Evolutionary conservation across 2,797 vertebrate genomes (phyloP).

Genomic region (Sebastes oblongus): DNA sequence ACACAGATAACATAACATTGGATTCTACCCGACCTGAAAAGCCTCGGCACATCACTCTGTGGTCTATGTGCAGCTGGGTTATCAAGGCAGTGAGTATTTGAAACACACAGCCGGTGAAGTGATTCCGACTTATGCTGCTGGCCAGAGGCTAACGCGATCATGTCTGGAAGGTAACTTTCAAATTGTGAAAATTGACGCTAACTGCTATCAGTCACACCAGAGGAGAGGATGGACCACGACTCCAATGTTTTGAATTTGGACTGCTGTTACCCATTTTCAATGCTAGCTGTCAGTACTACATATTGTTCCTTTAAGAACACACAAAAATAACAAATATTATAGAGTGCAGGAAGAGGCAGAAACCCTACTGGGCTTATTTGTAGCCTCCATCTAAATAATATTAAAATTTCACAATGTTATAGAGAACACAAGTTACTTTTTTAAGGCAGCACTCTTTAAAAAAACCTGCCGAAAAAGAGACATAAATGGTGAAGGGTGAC

Average conservation of each 20-base stretch:
- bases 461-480: neutral
- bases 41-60: too few relatives aligned
- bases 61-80: fast-evolving
- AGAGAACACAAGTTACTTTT: neutral
- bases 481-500: neutral
- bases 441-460: neutral
- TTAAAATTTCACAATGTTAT: neutral
- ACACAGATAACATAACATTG: too few relatives aligned
- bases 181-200: neutral
- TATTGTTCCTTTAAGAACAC: neutral
- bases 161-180: neutral
- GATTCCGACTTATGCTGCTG: neutral
- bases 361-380: neutral
- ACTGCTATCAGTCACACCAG: neutral
- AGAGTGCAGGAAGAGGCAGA: neutral
- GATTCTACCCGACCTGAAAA: too few relatives aligned
- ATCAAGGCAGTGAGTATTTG: neutral
- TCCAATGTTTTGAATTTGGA: neutral
- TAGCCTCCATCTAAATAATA: neutral
- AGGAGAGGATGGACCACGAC: neutral
- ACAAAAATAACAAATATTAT: neutral
- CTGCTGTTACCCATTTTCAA: neutral
- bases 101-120: neutral
- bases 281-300: neutral
- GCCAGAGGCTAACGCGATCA: neutral